phyloP scores from a whole-genome alignment of 1,140 invertebrate genomes.

The Orussus abietinus region DNA sequence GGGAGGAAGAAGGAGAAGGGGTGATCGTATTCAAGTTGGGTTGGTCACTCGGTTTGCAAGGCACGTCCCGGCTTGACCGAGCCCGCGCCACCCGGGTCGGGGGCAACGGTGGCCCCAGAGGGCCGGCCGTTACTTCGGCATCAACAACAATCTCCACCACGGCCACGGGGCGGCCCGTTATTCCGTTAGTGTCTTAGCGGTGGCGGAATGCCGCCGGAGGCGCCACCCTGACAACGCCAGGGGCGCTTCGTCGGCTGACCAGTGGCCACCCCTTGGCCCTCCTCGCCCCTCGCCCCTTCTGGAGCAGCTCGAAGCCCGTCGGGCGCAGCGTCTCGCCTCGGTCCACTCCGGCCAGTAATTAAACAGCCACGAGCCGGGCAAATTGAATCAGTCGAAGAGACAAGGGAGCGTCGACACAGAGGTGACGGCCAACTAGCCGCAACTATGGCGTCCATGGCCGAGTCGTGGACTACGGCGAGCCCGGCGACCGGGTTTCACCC shows the following conservation, averaged over 20 bases:
- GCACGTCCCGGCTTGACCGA: conserved; percentile 47
- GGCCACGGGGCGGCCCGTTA: conserved; percentile 42
- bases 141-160: conserved; percentile 55
- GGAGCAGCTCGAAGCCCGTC: conserved; percentile 3
- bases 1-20: conserved; percentile 1
- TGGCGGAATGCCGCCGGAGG: too few relatives aligned
- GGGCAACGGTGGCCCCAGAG: conserved; percentile 29
- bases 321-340: conserved; percentile 21
- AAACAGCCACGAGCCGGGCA: conserved; percentile 52
- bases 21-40: conserved; percentile 12
- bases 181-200: conserved; percentile 51
- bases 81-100: conserved; percentile 17
- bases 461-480: background rate
- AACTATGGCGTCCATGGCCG: conserved; percentile 45
- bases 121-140: conserved; percentile 49
- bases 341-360: conserved; percentile 52
- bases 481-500: conserved; percentile 11
- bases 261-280: too few relatives aligned
- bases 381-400: conserved; percentile 55
- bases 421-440: conserved; percentile 52
- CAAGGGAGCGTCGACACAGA: conserved; percentile 51
- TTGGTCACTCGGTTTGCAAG: conserved; percentile 48
- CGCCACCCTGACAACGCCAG: too few relatives aligned
- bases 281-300: conserved; percentile 11
- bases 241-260: too few relatives aligned